Evolutionary conservation across 2,888 invertebrate genomes (phyloP).

Genomic region (Xestia xanthographa): DNA sequence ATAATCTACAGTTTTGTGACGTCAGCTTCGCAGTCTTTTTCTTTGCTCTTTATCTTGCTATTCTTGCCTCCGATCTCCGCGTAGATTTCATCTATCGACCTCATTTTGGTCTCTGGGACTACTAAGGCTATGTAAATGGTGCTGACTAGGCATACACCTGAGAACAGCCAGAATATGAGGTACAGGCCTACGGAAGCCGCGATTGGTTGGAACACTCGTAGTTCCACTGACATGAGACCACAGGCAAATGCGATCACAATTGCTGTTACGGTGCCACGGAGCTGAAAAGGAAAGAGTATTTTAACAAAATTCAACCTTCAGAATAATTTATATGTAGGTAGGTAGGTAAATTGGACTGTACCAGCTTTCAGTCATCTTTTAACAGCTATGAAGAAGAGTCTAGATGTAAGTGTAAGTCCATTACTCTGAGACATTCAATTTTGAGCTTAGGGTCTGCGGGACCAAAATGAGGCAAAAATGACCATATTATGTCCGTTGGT

Average conservation of each 20-base stretch:
- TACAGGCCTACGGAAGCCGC: conserved; percentile 79
- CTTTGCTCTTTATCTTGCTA: conserved; percentile 66
- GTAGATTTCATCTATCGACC: conserved; percentile 84
- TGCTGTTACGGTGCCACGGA: conserved; percentile 86
- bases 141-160: conserved; percentile 82
- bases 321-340: background rate
- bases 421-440: background rate
- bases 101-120: conserved; percentile 85
- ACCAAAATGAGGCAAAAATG: no score
- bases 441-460: background rate
- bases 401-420: background rate
- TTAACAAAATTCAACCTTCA: background rate
- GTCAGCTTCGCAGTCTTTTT: conserved; percentile 78
- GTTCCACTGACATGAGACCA: conserved; percentile 82
- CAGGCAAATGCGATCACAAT: conserved; percentile 86
- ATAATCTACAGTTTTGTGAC: conserved; percentile 81
- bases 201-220: conserved; percentile 85
- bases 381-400: background rate
- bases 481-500: no score
- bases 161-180: conserved; percentile 84
- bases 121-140: conserved; percentile 81
- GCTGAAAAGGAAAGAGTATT: conserved; percentile 72
- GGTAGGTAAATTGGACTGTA: background rate
- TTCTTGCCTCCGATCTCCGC: conserved; percentile 80
- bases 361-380: background rate